A percentile compares a stretch with the other conserved stretches of the same genome.
Evolutionary conservation across 2,113 vertebrate species (phyloP).

Genomic region (Climacteris rufus): DNA sequence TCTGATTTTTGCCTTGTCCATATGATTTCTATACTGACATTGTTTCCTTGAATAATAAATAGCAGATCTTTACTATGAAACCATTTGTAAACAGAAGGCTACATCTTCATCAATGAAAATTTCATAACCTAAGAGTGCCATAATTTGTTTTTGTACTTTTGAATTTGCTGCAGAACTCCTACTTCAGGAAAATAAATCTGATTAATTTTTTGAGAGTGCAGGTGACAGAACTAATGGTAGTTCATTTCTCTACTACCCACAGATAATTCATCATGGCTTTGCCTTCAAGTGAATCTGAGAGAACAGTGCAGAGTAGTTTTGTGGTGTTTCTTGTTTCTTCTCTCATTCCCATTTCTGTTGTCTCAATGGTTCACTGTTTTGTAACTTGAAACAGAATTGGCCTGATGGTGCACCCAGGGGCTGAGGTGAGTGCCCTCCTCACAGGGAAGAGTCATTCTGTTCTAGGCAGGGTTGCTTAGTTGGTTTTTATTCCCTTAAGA

Average conservation of each 20-base stretch:
- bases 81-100: neutral
- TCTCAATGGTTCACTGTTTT: neutral
- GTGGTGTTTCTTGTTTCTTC: neutral
- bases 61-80: neutral
- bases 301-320: neutral
- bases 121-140: neutral
- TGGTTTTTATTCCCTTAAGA: neutral
- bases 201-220: neutral
- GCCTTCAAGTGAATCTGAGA: neutral
- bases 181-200: neutral
- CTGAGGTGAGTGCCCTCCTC: neutral
- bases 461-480: neutral
- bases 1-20: neutral
- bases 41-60: constrained; percentile 23
- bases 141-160: neutral
- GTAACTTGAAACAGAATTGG: neutral
- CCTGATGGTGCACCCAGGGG: rapidly evolving
- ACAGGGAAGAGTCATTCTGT: neutral
- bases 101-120: constrained; percentile 5
- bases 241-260: neutral
- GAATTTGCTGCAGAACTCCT: neutral
- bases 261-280: neutral
- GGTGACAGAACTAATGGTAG: neutral
- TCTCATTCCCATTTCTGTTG: neutral
- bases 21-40: neutral